Evolutionary conservation across 2,113 vertebrate species (phyloP), one percentile per base, ranked within the genome.

Genomic region (Coptodon bakossiorum): DNA sequence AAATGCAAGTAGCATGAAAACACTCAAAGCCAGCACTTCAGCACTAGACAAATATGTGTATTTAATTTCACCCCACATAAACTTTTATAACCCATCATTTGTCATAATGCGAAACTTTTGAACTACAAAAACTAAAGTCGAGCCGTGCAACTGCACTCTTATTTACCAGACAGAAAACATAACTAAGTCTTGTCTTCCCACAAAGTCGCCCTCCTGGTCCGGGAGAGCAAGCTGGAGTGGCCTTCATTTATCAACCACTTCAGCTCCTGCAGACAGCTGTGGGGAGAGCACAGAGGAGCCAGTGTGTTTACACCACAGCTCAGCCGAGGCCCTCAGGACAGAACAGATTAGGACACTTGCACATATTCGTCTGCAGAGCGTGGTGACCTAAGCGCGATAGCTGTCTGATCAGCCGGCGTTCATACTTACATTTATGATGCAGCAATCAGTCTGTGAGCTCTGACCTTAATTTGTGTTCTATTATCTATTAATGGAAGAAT

Each of bases 191-290:
- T 34, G 27, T 57, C 56, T 85, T 80, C 80, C 81, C 66, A 40
- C 36, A 81, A n/a, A 82, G 38, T 48, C 13, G 5, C 9, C 31
- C 50, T 91, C 48, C 80, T 68, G 52, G 78, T 80, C 11, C 59
- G 61, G 38, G 29, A 84, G 88, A 91, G 83, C 88, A 90, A 81
- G 22, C 57, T 91, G 87, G 79, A 92, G 88, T 90, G 90, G 88
- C 84, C 81, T 89, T 91, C 90, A 88, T 95, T 94, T 92, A 96
- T 96, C 95, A 95, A 86, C 85, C 91, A 90, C 93, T 95, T 91
- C 79, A 93, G 80, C 48, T 91, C 43, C 79, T 86, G 92, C 90
- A 91, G 95, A 94, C 93, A 93, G 92, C 91, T 91, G 92, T 61
- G 63, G 81, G 87, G 82, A 86, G 82, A 91, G 84, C 78, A 78